phyloP scores from a whole-genome alignment of 2,113 vertebrate genomes.

The Hemicordylus capensis region DNA sequence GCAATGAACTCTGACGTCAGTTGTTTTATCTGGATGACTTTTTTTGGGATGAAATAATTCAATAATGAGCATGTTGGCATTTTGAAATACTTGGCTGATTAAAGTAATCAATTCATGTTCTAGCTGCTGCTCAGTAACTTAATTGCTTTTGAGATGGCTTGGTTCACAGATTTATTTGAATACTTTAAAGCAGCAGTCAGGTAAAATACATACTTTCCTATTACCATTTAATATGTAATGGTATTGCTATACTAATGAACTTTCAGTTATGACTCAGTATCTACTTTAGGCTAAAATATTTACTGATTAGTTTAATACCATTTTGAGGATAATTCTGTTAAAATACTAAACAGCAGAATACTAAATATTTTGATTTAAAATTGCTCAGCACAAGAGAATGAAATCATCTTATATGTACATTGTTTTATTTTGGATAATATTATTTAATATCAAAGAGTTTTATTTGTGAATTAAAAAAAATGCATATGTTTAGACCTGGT shows the following conservation, averaged over 20 bases:
- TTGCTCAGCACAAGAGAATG: neutral
- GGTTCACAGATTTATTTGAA: neutral
- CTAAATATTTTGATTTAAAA: neutral
- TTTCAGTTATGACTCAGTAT: neutral
- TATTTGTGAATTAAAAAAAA: neutral
- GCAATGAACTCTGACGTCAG: neutral
- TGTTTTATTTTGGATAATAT: no score
- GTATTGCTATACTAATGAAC: neutral
- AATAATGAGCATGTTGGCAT: neutral
- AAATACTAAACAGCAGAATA: conserved; percentile 5
- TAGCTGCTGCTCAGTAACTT: neutral
- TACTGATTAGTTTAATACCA: neutral
- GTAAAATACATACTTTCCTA: conserved; percentile 1
- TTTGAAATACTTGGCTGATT: neutral
- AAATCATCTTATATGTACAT: neutral
- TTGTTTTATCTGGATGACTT: neutral
- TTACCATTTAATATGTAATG: neutral
- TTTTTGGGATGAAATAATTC: neutral
- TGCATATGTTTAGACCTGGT: neutral
- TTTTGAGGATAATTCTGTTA: neutral
- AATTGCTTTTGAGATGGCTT: neutral
- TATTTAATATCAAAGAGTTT: neutral
- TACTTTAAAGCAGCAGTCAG: neutral
- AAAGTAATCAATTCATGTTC: neutral
- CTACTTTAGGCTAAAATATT: neutral